Conservation (phyloP, 2,797 vertebrate species). For the Macropodus opercularis region DNA sequence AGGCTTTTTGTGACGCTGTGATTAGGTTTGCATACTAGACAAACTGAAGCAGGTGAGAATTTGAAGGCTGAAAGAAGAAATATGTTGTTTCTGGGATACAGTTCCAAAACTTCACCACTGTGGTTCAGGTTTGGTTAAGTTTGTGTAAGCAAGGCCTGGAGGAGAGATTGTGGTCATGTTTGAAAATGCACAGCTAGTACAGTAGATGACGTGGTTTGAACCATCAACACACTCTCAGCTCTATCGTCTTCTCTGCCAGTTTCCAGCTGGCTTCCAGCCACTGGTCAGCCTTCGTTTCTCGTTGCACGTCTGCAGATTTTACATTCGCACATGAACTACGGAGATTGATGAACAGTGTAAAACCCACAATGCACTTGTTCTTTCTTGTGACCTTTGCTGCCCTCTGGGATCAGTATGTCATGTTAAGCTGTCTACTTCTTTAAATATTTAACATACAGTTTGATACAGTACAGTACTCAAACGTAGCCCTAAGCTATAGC, state of each 20-base stretch:
- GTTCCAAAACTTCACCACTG: too few relatives aligned
- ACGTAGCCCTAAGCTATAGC: conserved; percentile 12
- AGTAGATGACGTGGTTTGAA: too few relatives aligned
- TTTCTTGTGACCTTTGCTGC: neutral
- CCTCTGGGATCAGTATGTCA: neutral
- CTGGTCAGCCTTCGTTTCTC: neutral
- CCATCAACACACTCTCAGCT: neutral
- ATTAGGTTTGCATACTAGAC: neutral
- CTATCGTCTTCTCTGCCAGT: neutral
- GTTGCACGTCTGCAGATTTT: too few relatives aligned
- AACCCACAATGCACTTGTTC: too few relatives aligned
- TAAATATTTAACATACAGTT: conserved; percentile 19
- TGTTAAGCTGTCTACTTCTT: neutral
- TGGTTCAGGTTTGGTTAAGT: too few relatives aligned
- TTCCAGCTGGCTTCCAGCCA: neutral
- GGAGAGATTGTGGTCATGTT: too few relatives aligned
- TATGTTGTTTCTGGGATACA: too few relatives aligned
- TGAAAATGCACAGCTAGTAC: too few relatives aligned
- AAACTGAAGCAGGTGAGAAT: neutral
- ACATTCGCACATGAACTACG: neutral
- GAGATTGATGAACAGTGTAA: neutral
- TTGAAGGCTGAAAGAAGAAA: too few relatives aligned
- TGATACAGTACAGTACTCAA: conserved; percentile 22
- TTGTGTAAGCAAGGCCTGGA: too few relatives aligned
- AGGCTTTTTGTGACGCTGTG: conserved; percentile 10